These are phyloP conservation scores for Drosophila yooni DNA, from an alignment of 2,888 invertebrate genomes.

Conservation along the genomic window DNA sequence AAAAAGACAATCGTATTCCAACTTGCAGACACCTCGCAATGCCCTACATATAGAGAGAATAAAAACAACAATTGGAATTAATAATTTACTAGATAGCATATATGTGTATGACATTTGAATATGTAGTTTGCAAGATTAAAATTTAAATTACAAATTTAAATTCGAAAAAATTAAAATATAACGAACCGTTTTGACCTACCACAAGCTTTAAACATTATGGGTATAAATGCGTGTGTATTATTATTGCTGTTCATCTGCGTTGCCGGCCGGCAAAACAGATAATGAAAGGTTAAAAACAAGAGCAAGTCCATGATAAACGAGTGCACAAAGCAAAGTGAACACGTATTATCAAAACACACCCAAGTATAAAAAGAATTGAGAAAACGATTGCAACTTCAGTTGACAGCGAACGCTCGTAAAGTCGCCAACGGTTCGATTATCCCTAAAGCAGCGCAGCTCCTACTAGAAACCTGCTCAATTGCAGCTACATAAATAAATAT, in stretches of 20 bases:
- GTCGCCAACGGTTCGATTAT: constrained; percentile 24
- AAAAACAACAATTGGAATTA: neutral
- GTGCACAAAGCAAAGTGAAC: constrained; percentile 38
- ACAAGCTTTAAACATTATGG: constrained; percentile 9
- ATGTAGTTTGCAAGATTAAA: neutral
- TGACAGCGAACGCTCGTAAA: constrained; percentile 33
- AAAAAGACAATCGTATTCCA: neutral
- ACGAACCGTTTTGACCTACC: neutral
- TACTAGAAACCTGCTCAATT: neutral
- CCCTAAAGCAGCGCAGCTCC: constrained; percentile 3
- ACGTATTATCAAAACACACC: constrained; percentile 12
- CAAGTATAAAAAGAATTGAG: constrained; percentile 58
- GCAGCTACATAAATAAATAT: neutral
- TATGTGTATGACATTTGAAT: too few species aligned
- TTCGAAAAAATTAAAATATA: neutral
- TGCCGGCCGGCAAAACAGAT: constrained; percentile 66
- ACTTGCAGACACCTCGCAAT: neutral
- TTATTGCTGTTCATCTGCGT: neutral
- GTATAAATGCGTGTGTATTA: constrained; percentile 2
- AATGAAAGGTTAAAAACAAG: constrained; percentile 23
- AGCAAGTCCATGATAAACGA: constrained; percentile 43
- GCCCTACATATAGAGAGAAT: too few species aligned
- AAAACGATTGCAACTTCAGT: constrained; percentile 52
- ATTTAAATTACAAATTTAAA: neutral
- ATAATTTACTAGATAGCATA: neutral